These are phyloP conservation scores for Dynastes grantii DNA, from an alignment of 2,888 invertebrate species.

Conservation along the genomic window DNA sequence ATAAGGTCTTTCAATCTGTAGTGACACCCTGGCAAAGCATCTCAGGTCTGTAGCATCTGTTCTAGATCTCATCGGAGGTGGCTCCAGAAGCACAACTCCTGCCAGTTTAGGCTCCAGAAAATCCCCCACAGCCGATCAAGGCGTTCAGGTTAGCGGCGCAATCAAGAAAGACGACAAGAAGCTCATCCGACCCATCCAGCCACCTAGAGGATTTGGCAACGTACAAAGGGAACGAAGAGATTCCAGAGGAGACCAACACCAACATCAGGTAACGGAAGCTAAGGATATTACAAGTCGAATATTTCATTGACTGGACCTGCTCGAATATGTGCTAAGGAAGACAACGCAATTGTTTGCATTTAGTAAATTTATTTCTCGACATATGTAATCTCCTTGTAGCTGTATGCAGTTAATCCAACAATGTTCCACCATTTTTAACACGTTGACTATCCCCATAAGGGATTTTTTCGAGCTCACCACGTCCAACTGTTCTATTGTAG, in stretches of 20 bases:
- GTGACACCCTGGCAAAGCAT: conserved; percentile 28
- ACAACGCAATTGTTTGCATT: background rate
- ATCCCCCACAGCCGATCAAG: conserved; percentile 90
- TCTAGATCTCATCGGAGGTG: conserved; percentile 81
- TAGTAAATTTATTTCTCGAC: too few relatives aligned
- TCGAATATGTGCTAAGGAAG: background rate
- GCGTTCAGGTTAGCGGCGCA: conserved; percentile 78
- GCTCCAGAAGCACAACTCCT: conserved; percentile 87
- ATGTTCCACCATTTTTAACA: too few relatives aligned
- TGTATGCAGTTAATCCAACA: background rate
- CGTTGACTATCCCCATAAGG: too few relatives aligned
- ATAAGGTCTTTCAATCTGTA: conserved; percentile 3
- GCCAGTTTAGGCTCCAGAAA: conserved; percentile 82
- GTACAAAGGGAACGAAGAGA: conserved; percentile 65
- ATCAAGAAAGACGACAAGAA: conserved; percentile 69
- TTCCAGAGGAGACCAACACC: conserved; percentile 61
- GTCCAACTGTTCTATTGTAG: too few relatives aligned
- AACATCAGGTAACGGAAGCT: conserved; percentile 12
- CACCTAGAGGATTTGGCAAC: conserved; percentile 67
- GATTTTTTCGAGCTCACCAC: too few relatives aligned
- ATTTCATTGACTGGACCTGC: too few relatives aligned
- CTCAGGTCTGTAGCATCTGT: conserved; percentile 69
- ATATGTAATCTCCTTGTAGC: too few relatives aligned
- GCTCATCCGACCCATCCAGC: conserved; percentile 65
- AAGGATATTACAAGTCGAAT: too few relatives aligned